Percentiles rank a stretch among this genome's conserved stretches.
Evolutionary conservation across 2,888 invertebrate genomes (phyloP).

Genomic region (Zeuzera pyrina): DNA sequence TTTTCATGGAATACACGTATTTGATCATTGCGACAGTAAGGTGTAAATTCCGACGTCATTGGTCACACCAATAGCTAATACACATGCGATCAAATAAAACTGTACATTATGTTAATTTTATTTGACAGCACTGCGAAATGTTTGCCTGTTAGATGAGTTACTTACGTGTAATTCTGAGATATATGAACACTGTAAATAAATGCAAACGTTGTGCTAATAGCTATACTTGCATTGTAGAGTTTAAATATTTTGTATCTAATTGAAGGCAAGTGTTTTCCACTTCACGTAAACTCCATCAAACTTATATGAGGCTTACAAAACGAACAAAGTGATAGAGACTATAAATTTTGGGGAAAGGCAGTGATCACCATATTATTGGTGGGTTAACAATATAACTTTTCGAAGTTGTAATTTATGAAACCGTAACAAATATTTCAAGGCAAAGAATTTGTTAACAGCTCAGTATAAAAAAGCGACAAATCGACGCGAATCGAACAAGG

Average conservation of each 20-base stretch:
- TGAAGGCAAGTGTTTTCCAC: constrained; percentile 41
- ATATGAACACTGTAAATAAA: constrained; percentile 13
- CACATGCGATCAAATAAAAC: constrained; percentile 22
- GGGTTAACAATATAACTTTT: constrained; percentile 34
- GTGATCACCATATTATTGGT: constrained; percentile 42
- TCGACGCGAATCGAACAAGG: constrained; percentile 60
- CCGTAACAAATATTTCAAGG: constrained; percentile 41
- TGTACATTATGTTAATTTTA: constrained; percentile 11
- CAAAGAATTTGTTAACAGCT: constrained; percentile 41
- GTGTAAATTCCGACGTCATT: too few species aligned
- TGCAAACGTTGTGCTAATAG: constrained; percentile 22
- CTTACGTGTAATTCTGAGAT: background rate
- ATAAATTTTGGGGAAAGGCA: constrained; percentile 46
- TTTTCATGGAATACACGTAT: background rate
- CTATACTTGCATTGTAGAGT: constrained; percentile 37
- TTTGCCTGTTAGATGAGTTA: background rate
- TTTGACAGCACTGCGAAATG: background rate
- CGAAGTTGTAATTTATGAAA: constrained; percentile 33
- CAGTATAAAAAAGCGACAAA: constrained; percentile 56
- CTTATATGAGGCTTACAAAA: constrained; percentile 33
- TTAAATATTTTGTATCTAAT: constrained; percentile 21
- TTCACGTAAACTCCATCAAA: constrained; percentile 1
- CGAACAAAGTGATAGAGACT: constrained; percentile 47
- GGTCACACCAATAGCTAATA: constrained; percentile 14
- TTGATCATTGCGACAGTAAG: background rate